Evolutionary conservation across 30 jellyfish, hydroid and myxozoan genomes (phyloP).

Genomic region (Pelagia noctiluca): DNA sequence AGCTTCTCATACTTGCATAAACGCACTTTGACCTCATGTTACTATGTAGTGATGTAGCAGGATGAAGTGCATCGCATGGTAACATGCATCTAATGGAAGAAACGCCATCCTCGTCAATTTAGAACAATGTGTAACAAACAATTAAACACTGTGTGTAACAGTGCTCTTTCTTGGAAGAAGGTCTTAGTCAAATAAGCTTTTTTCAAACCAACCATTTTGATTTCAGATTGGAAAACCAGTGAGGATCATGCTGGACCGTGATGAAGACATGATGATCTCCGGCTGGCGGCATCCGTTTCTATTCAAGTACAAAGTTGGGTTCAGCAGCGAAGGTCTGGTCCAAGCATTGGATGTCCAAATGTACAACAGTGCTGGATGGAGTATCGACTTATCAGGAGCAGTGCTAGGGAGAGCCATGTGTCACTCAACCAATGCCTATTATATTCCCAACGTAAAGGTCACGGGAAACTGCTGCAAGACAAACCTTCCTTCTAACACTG

Average conservation of each 20-base stretch:
- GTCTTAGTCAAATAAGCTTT: too few relatives aligned
- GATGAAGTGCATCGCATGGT: too few relatives aligned
- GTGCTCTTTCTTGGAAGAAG: too few relatives aligned
- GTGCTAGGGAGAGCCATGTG: slow-evolving; percentile 42
- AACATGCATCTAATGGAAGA: too few relatives aligned
- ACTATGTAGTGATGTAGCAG: too few relatives aligned
- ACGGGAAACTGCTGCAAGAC: slow-evolving; percentile 62
- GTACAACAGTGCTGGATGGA: slow-evolving; percentile 50
- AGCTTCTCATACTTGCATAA: too few relatives aligned
- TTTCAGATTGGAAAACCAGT: slow-evolving; percentile 35
- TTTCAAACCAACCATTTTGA: background rate
- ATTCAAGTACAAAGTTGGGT: slow-evolving; percentile 59
- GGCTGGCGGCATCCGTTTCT: slow-evolving; percentile 29
- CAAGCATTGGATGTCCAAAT: slow-evolving; percentile 30
- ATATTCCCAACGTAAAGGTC: slow-evolving; percentile 26
- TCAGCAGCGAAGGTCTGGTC: slow-evolving; percentile 42
- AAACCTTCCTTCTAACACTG: slow-evolving; percentile 59
- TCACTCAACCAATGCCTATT: slow-evolving; percentile 33
- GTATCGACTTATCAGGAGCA: slow-evolving; percentile 21
- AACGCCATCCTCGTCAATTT: too few relatives aligned
- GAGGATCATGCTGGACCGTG: slow-evolving; percentile 36
- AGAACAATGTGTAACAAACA: too few relatives aligned
- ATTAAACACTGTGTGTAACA: too few relatives aligned
- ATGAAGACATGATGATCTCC: slow-evolving; percentile 48
- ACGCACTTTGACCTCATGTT: too few relatives aligned